phyloP scores from a whole-genome alignment of 2,888 invertebrate species.

The Tipula helvola region DNA sequence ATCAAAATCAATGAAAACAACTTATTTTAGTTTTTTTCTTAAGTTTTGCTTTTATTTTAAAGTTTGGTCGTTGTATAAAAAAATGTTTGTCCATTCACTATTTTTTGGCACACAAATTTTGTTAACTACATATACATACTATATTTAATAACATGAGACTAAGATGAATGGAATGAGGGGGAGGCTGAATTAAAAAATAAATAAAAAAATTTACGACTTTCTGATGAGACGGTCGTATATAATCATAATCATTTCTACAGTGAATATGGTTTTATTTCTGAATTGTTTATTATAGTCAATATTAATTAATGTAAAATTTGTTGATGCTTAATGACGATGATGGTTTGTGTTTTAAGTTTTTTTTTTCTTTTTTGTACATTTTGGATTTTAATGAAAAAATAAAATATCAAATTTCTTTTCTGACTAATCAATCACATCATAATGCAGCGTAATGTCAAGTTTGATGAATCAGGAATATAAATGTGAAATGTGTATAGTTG shows the following conservation, averaged over 20 bases:
- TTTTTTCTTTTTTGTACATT: neutral
- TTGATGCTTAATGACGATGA: neutral
- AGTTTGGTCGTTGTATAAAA: neutral
- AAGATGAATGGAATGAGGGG: neutral
- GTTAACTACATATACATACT: neutral
- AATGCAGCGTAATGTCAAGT: neutral
- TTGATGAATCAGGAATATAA: neutral
- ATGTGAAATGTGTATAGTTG: neutral
- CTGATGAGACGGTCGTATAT: neutral
- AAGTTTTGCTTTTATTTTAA: neutral
- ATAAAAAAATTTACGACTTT: neutral
- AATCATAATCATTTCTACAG: neutral
- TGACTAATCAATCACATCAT: neutral
- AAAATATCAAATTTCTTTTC: slow-evolving; percentile 4
- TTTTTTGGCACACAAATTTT: neutral
- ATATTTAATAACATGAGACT: neutral
- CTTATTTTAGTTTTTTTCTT: neutral
- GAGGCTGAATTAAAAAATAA: neutral
- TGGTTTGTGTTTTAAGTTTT: neutral
- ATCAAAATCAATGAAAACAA: neutral
- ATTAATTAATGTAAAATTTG: neutral
- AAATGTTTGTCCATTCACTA: neutral
- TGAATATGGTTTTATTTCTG: neutral
- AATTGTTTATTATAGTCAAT: neutral
- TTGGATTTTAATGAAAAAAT: neutral